Conservation (phyloP, 1,140 invertebrate species). For the Patella vulgata region DNA sequence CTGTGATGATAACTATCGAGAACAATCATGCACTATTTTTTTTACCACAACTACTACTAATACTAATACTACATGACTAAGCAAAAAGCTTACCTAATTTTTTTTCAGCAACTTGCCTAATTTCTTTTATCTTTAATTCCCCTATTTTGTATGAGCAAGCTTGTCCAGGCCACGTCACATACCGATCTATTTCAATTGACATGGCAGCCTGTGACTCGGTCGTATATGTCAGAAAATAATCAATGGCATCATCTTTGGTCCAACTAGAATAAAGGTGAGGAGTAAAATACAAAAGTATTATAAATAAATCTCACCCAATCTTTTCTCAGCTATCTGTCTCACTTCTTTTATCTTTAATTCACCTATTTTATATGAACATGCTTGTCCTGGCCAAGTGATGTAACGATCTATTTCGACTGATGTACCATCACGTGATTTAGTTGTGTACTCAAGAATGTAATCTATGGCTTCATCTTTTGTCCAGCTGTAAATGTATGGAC, state of each 20-base stretch:
- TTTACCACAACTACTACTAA: too few species aligned
- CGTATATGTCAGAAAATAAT: constrained; percentile 62
- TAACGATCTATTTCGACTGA: constrained; percentile 65
- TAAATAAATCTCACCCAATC: constrained; percentile 45
- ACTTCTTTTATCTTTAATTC: constrained; percentile 66
- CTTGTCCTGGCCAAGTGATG: constrained; percentile 67
- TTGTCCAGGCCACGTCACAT: constrained; percentile 67
- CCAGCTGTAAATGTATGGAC: constrained; percentile 52
- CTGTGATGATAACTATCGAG: too few species aligned
- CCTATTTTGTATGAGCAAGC: constrained; percentile 68
- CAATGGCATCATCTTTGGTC: constrained; percentile 60
- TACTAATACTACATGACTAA: too few species aligned
- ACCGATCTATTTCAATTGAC: constrained; percentile 62
- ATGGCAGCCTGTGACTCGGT: constrained; percentile 43
- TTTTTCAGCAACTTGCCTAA: constrained; percentile 58
- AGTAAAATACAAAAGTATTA: too few species aligned
- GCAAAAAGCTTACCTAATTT: constrained; percentile 47
- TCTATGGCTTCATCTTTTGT: constrained; percentile 59
- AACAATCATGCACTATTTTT: too few species aligned
- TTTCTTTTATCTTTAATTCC: constrained; percentile 64
- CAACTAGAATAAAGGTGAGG: constrained; percentile 46
- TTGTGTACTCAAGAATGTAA: constrained; percentile 61
- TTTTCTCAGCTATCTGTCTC: constrained; percentile 52
- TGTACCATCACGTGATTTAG: constrained; percentile 38
- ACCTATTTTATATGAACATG: constrained; percentile 67